Evolutionary conservation across 2,113 vertebrate genomes (phyloP).

Genomic region (Regulus satrapa): DNA sequence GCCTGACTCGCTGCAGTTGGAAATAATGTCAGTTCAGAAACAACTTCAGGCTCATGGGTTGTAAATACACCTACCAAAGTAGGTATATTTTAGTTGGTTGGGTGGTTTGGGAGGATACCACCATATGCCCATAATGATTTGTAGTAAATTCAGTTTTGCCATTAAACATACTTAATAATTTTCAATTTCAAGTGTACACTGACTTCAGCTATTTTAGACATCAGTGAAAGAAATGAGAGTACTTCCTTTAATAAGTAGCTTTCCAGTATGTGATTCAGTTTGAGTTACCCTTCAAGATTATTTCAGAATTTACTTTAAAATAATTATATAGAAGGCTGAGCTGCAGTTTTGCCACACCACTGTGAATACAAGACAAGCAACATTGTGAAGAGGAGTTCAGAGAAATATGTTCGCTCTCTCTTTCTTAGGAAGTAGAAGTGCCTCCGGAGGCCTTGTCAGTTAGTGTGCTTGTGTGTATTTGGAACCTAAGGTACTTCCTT

Average conservation of each 20-base stretch:
- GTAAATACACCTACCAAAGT: background rate
- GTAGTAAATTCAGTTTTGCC: background rate
- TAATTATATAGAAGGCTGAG: background rate
- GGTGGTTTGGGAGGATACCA: background rate
- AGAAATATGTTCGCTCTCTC: background rate
- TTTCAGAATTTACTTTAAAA: background rate
- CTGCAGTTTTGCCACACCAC: background rate
- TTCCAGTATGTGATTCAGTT: background rate
- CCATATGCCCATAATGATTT: background rate
- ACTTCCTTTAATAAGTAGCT: background rate
- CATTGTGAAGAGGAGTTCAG: background rate
- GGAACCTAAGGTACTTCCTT: background rate
- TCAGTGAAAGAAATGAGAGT: background rate
- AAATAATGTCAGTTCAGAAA: background rate
- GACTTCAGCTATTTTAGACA: background rate
- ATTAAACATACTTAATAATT: background rate
- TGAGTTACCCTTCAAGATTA: background rate
- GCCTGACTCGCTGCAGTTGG: background rate
- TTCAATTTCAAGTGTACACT: background rate
- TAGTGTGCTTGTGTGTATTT: background rate
- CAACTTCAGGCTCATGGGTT: background rate
- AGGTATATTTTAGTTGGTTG: background rate
- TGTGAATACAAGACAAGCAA: background rate
- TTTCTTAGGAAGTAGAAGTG: background rate
- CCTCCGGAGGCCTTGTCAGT: rapidly evolving